Percentiles rank a stretch among this genome's conserved stretches.
phyloP scores from a whole-genome alignment of 2,113 vertebrate genomes.

The Sus scrofa region T2T-Sscrofa CM000828.6:55866501-55867000 shows the following conservation, averaged over 20 bases:
- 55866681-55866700: neutral
- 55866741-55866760: neutral
- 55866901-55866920: neutral
- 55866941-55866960: neutral
- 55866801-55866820: neutral
- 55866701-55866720: neutral
- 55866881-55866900: neutral
- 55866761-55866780: conserved; percentile 43
- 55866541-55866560: neutral
- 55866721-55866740: conserved; percentile 31
- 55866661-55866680: neutral
- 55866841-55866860: conserved; percentile 44
- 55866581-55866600: neutral
- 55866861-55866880: conserved; percentile 29
- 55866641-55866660: conserved; percentile 21
- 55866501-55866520: neutral
- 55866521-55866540: conserved; percentile 8
- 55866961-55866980: neutral
- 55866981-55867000: neutral
- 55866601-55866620: neutral
- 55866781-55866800: conserved; percentile 46
- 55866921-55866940: neutral
- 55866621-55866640: conserved; percentile 47
- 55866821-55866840: neutral
- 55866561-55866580: neutral